Percentiles rank a stretch among this genome's conserved stretches.
phyloP scores from a whole-genome alignment of 64 coral and sea anemone species.

The Dendronephthya gigantea region DNA sequence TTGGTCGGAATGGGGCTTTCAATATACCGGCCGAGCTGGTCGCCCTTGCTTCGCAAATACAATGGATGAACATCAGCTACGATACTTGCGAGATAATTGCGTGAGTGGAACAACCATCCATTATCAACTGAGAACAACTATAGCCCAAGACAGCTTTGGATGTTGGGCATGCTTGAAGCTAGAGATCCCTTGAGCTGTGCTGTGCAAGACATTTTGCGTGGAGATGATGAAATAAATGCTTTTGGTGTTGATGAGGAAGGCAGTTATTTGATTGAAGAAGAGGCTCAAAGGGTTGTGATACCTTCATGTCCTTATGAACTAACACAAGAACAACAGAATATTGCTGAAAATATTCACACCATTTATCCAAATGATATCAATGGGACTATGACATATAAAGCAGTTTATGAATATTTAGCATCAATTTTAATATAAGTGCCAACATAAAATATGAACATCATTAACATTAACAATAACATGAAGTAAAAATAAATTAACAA shows the following conservation, averaged over 20 bases:
- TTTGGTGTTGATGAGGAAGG: neutral
- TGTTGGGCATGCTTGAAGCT: neutral
- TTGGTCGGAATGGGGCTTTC: neutral
- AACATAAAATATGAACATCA: neutral
- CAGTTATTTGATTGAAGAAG: neutral
- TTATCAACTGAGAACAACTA: neutral
- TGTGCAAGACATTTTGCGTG: neutral
- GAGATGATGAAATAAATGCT: neutral
- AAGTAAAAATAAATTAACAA: neutral
- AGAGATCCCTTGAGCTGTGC: neutral
- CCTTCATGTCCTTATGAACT: slow-evolving; percentile 1
- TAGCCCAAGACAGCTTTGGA: slow-evolving; percentile 3
- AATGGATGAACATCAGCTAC: neutral
- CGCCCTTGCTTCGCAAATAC: neutral
- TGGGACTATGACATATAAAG: neutral
- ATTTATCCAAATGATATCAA: neutral
- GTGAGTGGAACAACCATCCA: slow-evolving; percentile 11
- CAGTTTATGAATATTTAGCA: neutral
- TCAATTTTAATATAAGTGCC: neutral
- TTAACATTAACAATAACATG: neutral
- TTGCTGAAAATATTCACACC: neutral
- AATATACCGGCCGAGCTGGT: neutral
- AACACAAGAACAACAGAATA: slow-evolving; percentile 8
- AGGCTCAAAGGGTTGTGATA: neutral
- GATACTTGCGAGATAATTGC: neutral